Conservation (phyloP, 2,797 vertebrate genomes). For the Sebastes hopkinsi region DNA sequence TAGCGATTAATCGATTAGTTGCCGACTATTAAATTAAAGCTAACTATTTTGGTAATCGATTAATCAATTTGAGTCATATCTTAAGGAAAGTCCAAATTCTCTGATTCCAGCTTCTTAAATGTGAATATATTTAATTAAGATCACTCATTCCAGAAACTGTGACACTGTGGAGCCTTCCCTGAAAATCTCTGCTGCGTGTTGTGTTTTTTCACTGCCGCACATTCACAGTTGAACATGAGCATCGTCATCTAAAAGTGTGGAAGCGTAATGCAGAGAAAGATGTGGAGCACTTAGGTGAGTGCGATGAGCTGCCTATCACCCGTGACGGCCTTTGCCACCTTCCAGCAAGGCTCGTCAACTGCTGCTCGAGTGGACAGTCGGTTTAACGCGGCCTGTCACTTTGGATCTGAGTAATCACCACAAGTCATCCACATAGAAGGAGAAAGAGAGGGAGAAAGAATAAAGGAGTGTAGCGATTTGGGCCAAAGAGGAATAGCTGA, state of each 20-base stretch:
- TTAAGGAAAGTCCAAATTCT: too few species aligned
- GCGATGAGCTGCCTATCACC: conserved; percentile 32
- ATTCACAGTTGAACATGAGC: neutral
- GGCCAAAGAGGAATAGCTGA: neutral
- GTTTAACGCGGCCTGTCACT: conserved; percentile 54
- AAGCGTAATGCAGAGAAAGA: conserved; percentile 4
- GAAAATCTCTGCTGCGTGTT: neutral
- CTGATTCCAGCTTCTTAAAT: too few species aligned
- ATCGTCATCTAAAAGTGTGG: neutral
- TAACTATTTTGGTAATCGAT: too few species aligned
- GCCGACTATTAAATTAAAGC: too few species aligned
- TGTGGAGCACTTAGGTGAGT: conserved; percentile 20
- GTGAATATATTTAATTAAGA: conserved; percentile 28
- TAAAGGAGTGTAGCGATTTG: conserved; percentile 12
- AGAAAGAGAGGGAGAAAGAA: neutral
- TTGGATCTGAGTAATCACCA: conserved; percentile 54
- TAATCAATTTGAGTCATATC: too few species aligned
- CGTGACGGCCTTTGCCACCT: conserved; percentile 53
- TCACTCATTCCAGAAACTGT: conserved; percentile 37
- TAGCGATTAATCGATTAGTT: too few species aligned
- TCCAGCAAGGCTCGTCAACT: conserved; percentile 31
- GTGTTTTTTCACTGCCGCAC: neutral
- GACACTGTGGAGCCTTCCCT: neutral
- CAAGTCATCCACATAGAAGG: conserved; percentile 17
- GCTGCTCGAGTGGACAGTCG: conserved; percentile 46